phyloP scores from a whole-genome alignment of 2,113 vertebrate genomes.

The Electrona antarctica region DNA sequence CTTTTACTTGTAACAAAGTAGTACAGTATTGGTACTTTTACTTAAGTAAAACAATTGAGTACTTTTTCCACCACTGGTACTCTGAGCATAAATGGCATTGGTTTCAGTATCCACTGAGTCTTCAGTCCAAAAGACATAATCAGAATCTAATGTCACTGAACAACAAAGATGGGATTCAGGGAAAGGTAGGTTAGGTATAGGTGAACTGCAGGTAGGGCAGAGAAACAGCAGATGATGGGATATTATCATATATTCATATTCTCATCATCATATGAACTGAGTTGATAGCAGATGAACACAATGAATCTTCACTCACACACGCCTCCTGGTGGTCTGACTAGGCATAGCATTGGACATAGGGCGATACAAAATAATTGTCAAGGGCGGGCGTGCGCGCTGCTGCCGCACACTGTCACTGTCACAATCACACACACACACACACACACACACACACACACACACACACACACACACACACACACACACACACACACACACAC shows the following conservation, averaged over 20 bases:
- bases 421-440: not conserved
- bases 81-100: no score
- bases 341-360: slow-evolving; percentile 27
- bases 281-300: not conserved
- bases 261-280: no score
- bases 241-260: no score
- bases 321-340: slow-evolving; percentile 47
- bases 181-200: not conserved
- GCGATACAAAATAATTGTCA: not conserved
- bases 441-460: not conserved
- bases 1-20: no score
- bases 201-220: not conserved
- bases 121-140: not conserved
- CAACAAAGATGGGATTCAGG: not conserved
- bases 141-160: not conserved
- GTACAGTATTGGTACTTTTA: no score
- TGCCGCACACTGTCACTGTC: not conserved
- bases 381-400: not conserved
- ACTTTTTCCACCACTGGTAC: no score
- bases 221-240: not conserved
- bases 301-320: slow-evolving; percentile 14
- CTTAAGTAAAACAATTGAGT: no score
- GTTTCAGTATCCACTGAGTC: not conserved
- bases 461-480: slow-evolving; percentile 3
- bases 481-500: not conserved